Conservation (phyloP, 1,140 invertebrate species). For the Drosophila ambigua region DNA sequence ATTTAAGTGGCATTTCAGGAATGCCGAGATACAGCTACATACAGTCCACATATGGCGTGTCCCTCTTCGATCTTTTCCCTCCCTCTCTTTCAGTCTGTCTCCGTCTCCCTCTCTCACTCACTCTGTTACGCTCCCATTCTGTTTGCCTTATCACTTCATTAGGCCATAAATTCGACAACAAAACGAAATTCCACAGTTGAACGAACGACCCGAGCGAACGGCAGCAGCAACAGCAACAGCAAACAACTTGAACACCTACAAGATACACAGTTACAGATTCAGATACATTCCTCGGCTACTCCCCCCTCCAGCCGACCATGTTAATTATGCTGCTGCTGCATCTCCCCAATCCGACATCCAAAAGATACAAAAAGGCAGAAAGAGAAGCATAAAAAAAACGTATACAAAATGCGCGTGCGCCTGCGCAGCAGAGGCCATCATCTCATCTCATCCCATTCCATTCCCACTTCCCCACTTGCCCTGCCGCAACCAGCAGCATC, state of each 20-base stretch:
- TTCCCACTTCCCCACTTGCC: conserved; percentile 1
- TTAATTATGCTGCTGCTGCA: conserved; percentile 73
- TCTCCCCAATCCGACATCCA: conserved; percentile 32
- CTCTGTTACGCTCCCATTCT: conserved; percentile 51
- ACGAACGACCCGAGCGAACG: conserved; percentile 14
- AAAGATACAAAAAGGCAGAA: conserved; percentile 56
- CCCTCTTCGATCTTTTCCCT: conserved; percentile 1
- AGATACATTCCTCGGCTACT: conserved; percentile 45
- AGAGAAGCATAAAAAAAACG: conserved; percentile 15
- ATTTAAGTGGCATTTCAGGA: conserved; percentile 67
- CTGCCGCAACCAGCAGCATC: conserved; percentile 17
- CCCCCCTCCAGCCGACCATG: conserved; percentile 30
- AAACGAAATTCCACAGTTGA: conserved; percentile 78
- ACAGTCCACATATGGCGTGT: conserved; percentile 52
- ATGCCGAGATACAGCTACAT: conserved; percentile 61
- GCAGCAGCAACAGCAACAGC: conserved; percentile 52
- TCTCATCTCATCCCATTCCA: conserved; percentile 32
- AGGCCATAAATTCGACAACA: conserved; percentile 82
- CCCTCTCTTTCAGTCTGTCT: neutral
- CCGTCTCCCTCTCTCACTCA: conserved; percentile 2
- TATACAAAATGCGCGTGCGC: conserved; percentile 48
- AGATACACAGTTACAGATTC: conserved; percentile 73
- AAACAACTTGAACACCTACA: conserved; percentile 68
- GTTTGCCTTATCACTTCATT: conserved; percentile 80
- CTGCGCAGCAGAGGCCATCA: conserved; percentile 51